A percentile compares a stretch with the other conserved stretches of the same genome.
Conservation (phyloP, 1,140 invertebrate species). For the Lineus longissimus region DNA sequence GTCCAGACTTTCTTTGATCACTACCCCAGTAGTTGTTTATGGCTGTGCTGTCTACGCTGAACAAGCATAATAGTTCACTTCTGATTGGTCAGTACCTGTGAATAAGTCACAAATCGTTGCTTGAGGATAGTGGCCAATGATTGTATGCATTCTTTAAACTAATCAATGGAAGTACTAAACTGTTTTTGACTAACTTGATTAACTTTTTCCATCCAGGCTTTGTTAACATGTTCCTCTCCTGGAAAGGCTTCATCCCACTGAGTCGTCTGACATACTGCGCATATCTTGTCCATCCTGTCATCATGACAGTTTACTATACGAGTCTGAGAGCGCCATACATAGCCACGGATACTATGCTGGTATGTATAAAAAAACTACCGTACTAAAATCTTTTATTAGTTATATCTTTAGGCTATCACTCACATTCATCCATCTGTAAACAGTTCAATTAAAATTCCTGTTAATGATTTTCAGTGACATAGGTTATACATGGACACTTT, state of each 20-base stretch:
- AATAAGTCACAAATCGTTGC: too few species aligned
- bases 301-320: slow-evolving; percentile 37
- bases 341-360: too few species aligned
- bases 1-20: not conserved
- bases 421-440: not conserved
- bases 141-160: too few species aligned
- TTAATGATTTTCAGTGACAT: not conserved
- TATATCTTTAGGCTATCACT: not conserved
- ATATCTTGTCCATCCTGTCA: slow-evolving; percentile 73
- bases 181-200: not conserved
- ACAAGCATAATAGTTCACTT: too few species aligned
- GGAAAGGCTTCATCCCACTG: slow-evolving; percentile 75
- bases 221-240: slow-evolving; percentile 72
- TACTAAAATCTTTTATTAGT: not conserved
- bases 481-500: not conserved
- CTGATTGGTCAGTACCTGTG: too few species aligned
- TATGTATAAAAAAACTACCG: not conserved
- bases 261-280: slow-evolving; percentile 84
- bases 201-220: slow-evolving; percentile 53
- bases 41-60: too few species aligned
- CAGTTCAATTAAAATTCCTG: not conserved
- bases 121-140: too few species aligned
- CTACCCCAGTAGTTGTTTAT: too few species aligned
- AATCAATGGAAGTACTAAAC: too few species aligned
- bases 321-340: not conserved